These are phyloP conservation scores for Muschampia plurimacula DNA, from an alignment of 2,888 invertebrate genomes.

Conservation along the genomic window DNA sequence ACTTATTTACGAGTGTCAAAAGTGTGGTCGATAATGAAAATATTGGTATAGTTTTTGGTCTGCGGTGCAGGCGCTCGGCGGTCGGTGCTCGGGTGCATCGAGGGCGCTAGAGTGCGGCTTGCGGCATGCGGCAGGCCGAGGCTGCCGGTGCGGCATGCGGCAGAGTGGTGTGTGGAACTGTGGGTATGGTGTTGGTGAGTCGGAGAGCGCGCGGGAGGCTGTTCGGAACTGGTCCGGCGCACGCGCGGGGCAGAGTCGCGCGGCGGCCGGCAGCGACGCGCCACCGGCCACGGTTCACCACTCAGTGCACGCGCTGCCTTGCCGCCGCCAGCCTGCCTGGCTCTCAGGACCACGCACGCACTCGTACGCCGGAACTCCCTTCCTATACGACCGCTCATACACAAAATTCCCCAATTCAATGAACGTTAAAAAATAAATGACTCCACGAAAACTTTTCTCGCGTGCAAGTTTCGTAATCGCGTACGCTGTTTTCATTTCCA, in stretches of 20 bases:
- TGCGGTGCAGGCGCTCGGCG: conserved; percentile 30
- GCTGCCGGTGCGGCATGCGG: conserved; percentile 39
- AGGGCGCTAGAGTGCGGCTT: conserved; percentile 33
- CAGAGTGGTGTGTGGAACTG: conserved; percentile 16
- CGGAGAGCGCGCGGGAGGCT: conserved; percentile 48
- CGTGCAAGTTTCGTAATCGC: conserved; percentile 55
- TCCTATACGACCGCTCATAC: conserved; percentile 54
- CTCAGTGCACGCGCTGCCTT: conserved; percentile 81
- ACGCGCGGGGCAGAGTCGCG: conserved; percentile 65
- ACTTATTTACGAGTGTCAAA: conserved; percentile 51
- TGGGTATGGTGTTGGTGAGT: conserved; percentile 2
- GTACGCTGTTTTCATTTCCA: conserved; percentile 55
- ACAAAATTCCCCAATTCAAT: conserved; percentile 46
- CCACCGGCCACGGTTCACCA: conserved; percentile 53
- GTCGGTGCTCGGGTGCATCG: conserved; percentile 30
- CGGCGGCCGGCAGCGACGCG: conserved; percentile 57
- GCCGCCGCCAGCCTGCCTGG: conserved; percentile 73
- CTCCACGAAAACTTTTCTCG: conserved; percentile 53
- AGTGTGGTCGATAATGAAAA: conserved; percentile 50
- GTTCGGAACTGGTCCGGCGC: conserved; percentile 73
- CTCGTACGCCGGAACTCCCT: conserved; percentile 50
- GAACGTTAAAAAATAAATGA: conserved; percentile 47
- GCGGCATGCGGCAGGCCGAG: conserved; percentile 40
- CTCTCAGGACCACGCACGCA: conserved; percentile 52
- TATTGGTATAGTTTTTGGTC: conserved; percentile 50